phyloP scores from a whole-genome alignment of 2,888 invertebrate species.

The Diplazon laetatorius region DNA sequence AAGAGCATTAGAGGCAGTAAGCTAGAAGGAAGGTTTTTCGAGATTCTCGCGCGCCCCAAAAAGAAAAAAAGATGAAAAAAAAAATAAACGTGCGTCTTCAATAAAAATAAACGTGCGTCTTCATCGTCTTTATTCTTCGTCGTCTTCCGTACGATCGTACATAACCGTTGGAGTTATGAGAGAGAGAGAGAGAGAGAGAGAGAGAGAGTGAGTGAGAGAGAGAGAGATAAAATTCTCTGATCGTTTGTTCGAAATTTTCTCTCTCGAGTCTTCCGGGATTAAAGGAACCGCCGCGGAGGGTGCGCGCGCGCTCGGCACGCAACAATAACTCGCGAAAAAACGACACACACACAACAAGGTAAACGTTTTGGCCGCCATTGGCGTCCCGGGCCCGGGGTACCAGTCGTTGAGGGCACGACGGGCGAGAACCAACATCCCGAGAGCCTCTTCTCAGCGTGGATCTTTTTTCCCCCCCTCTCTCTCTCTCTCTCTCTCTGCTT shows the following conservation, averaged over 20 bases:
- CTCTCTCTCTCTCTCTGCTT: too few species aligned
- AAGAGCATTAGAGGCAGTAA: constrained; percentile 64
- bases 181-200: not conserved
- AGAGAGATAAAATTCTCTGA: constrained; percentile 45
- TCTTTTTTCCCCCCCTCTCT: too few species aligned
- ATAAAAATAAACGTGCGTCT: too few species aligned
- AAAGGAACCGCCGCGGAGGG: constrained; percentile 73
- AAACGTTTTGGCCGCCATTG: constrained; percentile 28
- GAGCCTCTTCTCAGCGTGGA: constrained; percentile 6
- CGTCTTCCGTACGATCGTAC: not conserved
- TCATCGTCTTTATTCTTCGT: constrained; percentile 14
- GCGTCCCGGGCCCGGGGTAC: not conserved
- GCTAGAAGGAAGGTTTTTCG: constrained; percentile 58
- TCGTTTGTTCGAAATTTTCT: constrained; percentile 39
- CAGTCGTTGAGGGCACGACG: constrained; percentile 1
- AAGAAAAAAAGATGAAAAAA: too few species aligned
- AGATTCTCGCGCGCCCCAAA: constrained; percentile 57
- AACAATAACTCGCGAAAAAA: constrained; percentile 66
- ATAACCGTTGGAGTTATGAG: too few species aligned
- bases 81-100: too few species aligned
- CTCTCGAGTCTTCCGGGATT: constrained; percentile 71
- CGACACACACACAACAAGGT: constrained; percentile 57
- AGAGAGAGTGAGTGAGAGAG: constrained; percentile 31
- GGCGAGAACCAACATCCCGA: constrained; percentile 22
- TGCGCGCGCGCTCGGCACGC: constrained; percentile 65